Evolutionary conservation across 2,888 invertebrate genomes (phyloP).

Genomic region (Tetragnatha montana): DNA sequence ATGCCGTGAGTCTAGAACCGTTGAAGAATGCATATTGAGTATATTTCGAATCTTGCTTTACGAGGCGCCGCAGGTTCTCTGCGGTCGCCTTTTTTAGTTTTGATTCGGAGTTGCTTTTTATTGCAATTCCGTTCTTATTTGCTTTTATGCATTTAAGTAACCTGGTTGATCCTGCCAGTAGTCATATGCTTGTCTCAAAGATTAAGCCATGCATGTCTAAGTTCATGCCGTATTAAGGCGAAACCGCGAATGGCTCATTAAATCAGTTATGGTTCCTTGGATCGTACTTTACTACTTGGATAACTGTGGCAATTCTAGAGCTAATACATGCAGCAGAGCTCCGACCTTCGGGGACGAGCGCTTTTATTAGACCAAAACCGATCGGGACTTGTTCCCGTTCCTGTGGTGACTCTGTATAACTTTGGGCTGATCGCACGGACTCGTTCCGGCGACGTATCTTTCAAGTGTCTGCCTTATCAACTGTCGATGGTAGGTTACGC

Average conservation of each 20-base stretch:
- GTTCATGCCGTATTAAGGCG: slow-evolving; percentile 80
- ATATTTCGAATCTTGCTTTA: too few relatives aligned
- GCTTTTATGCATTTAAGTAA: not conserved
- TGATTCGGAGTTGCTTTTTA: too few relatives aligned
- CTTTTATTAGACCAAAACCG: not conserved
- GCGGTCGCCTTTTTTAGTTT: too few relatives aligned
- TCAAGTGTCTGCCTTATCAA: slow-evolving; percentile 84
- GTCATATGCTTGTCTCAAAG: slow-evolving; percentile 1
- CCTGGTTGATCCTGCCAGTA: slow-evolving; percentile 1
- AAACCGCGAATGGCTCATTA: slow-evolving; percentile 81
- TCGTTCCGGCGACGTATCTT: slow-evolving; percentile 81
- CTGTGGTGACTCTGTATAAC: slow-evolving; percentile 76
- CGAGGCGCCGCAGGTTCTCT: too few relatives aligned
- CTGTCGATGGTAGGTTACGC: slow-evolving; percentile 82
- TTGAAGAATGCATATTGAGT: too few relatives aligned
- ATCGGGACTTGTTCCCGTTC: too few relatives aligned
- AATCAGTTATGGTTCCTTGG: slow-evolving; percentile 62
- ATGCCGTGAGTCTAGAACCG: too few relatives aligned
- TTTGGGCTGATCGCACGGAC: slow-evolving; percentile 75
- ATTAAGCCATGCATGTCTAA: slow-evolving; percentile 83
- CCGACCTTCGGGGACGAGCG: slow-evolving; percentile 73
- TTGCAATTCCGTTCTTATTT: too few relatives aligned
- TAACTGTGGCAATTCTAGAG: slow-evolving; percentile 83
- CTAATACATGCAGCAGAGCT: slow-evolving; percentile 81
- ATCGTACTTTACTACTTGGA: slow-evolving; percentile 77